Base-by-base conservation (phyloP, 1,140 invertebrate genomes). In the Mycetomoellerius zeteki region DNA sequence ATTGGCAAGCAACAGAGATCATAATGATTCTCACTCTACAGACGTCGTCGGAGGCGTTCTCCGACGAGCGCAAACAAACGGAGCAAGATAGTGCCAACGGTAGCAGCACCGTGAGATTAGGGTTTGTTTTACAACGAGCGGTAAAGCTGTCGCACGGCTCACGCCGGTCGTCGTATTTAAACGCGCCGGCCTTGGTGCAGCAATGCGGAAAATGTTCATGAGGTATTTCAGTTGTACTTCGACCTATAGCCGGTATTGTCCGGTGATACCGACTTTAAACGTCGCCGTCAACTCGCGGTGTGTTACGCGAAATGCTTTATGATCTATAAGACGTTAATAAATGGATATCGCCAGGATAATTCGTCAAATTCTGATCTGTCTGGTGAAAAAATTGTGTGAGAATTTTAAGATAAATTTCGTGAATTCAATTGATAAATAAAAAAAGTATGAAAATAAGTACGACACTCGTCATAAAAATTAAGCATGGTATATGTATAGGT, bases 121-220 rank as follows among this genome's bases (percentile, higher is more conserved):
- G 82, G 92, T 93, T 95, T 95, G 94, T 94, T 95, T 95, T 95
- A 95, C 94, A 94, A 91, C 94, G 86, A 92, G 93, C 91, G 93
- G 94, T 95, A 95, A 95, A 95, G 94, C 93, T 94, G 94, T 95
- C 94, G 93, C 91, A 91, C 86, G 86, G 85, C 75, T 85, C 80
- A 84, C 91, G 93, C 47, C 64, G 64, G 14, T 87, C 84, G 92
- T 89, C 88, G 92, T 90, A 88, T 92, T 93, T 93, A 94, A 94
- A 93, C 89, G 87, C 90, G 88, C 86, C 84, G 73, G 80, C 86
- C 84, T 84, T 84, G 80, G 69, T 27, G 56, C 43, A 67, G 64
- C 62, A 86, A 69, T 67, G 50, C 60, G 84, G 76, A 65, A 86
- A 69, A 33, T 78, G 69, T 84, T 84, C 69, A 58, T 52, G n/a